Evolutionary conservation across 2,888 invertebrate species (phyloP).

Genomic region (Platypus cylindrus): DNA sequence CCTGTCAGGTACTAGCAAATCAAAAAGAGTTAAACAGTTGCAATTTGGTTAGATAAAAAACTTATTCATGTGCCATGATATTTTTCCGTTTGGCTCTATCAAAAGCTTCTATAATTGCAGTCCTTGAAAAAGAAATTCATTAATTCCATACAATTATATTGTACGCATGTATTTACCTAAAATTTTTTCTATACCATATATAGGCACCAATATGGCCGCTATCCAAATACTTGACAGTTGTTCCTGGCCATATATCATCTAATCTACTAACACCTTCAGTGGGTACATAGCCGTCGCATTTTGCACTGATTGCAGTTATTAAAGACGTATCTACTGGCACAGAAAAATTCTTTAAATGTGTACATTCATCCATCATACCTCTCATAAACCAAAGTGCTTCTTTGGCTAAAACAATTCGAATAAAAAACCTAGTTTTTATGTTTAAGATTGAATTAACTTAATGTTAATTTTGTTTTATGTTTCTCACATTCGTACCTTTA

Average conservation of each 20-base stretch:
- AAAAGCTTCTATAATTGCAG: conserved; percentile 65
- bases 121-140: conserved; percentile 40
- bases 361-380: conserved; percentile 98
- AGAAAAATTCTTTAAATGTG: conserved; percentile 88
- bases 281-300: conserved; percentile 83
- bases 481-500: no score
- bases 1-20: no score
- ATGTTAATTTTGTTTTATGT: no score
- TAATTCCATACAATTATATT: conserved; percentile 1
- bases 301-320: conserved; percentile 82
- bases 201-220: conserved; percentile 86
- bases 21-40: no score
- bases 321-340: conserved; percentile 76
- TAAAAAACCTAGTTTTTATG: no score
- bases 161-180: conserved; percentile 49
- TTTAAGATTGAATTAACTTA: no score
- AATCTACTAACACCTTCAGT: conserved; percentile 69
- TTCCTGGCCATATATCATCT: conserved; percentile 87
- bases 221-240: conserved; percentile 75
- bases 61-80: no score
- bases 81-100: conserved; percentile 46
- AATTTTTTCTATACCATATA: conserved; percentile 72
- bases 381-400: conserved; percentile 89
- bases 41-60: no score
- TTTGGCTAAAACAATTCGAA: conserved; percentile 29